Evolutionary conservation across 1,140 invertebrate genomes (phyloP), one percentile per base, ranked within the genome.

Genomic region (Thrips palmi): DNA sequence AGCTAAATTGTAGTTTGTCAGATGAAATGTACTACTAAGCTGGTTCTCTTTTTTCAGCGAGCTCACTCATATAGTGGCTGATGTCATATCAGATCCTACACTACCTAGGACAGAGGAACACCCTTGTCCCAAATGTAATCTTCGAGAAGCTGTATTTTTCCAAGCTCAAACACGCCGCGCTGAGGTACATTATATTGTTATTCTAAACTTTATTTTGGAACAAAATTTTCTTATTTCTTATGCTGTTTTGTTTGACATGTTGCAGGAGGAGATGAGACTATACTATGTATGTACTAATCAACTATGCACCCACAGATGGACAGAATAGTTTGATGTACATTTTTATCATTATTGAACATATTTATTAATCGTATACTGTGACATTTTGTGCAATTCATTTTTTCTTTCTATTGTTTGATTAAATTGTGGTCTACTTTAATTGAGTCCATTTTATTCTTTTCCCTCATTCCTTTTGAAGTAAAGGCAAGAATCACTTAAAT

Each of bases 271-370:
- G 60, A 98, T 99, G 94, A 74, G 89, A 63, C 68, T 99, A 15
- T 99, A 99, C 60, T 99, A 98, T 58, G 94, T 98, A 1, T 99
- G 94, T 56, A 93, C 88, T 1, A 86, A 84, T 58, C 65, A 70
- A 21, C 82, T 85, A 53, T 98, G 94, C 59, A 77, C 77, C 42
- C 91, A 98, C 57, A 68, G 91, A 48, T 98, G 93, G 93, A 97
- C 93, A 41, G 94, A 97, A 67, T 97, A 65, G n/a, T n/a, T n/a
- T n/a, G n/a, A n/a, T n/a, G n/a, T n/a, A n/a, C n/a, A n/a, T n/a
- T n/a, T n/a, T n/a, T n/a, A n/a, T n/a, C n/a, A n/a, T n/a, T n/a
- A n/a, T n/a, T n/a, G n/a, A n/a, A n/a, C n/a, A n/a, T n/a, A n/a
- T n/a, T n/a, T n/a, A n/a, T n/a, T n/a, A n/a, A n/a, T n/a, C n/a